Percentiles rank a stretch among this genome's conserved stretches.
phyloP scores from a whole-genome alignment of 53 echinoderm and acorn worm species.

The Pentamera pediparva region DNA sequence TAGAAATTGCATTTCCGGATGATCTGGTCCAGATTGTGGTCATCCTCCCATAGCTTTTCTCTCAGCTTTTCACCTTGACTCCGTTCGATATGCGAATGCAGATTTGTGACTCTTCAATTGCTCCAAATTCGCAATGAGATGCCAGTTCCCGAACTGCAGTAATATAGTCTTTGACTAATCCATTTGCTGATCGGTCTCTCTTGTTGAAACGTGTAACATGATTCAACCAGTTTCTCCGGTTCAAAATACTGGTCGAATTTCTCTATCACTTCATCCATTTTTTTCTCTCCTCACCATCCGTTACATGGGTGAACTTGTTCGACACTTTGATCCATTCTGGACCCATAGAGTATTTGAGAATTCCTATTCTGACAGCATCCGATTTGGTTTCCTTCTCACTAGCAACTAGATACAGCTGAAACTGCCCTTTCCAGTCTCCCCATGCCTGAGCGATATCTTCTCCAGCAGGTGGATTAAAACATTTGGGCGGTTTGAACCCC shows the following conservation, averaged over 20 bases:
- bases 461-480: slow-evolving; percentile 1
- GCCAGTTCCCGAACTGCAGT: background rate
- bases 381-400: slow-evolving; percentile 1
- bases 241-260: slow-evolving; percentile 34
- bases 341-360: slow-evolving; percentile 6
- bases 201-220: slow-evolving; percentile 15
- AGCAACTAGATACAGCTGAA: background rate
- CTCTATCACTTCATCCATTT: background rate
- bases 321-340: slow-evolving; percentile 14
- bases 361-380: background rate
- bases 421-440: slow-evolving; percentile 1
- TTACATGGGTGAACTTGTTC: background rate
- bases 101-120: background rate
- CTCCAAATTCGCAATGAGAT: slow-evolving; percentile 25
- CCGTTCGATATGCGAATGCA: slow-evolving; percentile 18
- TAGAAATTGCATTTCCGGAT: slow-evolving; percentile 16
- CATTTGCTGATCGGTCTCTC: background rate
- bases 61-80: slow-evolving; percentile 12
- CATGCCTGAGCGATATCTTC: slow-evolving; percentile 5
- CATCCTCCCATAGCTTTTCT: slow-evolving; percentile 22
- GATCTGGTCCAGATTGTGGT: slow-evolving; percentile 2
- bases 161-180: background rate
- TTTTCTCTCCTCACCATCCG: background rate
- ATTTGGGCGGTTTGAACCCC: background rate
- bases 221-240: slow-evolving; percentile 23